Evolutionary conservation across 2,113 vertebrate species (phyloP).

Genomic region (Lophotis ruficrista): DNA sequence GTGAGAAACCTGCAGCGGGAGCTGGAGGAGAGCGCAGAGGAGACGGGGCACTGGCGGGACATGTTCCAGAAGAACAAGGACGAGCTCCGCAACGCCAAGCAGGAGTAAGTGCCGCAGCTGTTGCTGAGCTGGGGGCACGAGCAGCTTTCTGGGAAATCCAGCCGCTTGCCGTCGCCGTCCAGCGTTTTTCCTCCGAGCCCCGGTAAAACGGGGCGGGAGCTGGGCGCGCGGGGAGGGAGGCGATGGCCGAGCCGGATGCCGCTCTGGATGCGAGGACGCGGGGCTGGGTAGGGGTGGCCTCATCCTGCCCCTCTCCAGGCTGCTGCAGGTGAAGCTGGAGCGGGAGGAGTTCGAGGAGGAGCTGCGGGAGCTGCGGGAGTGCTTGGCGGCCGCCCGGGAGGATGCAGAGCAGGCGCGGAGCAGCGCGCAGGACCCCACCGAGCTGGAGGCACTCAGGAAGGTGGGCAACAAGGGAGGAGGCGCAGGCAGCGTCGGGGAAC

Average conservation of each 20-base stretch:
- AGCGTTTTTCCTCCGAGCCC: background rate
- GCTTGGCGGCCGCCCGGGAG: conserved; percentile 73
- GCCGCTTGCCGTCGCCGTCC: background rate
- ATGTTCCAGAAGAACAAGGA: conserved; percentile 91
- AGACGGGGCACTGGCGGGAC: conserved; percentile 90
- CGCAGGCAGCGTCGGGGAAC: rapidly evolving
- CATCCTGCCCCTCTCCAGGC: conserved; percentile 63
- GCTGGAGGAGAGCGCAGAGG: conserved; percentile 89
- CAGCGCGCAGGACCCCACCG: conserved; percentile 50
- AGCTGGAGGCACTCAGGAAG: conserved; percentile 74
- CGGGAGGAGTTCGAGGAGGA: conserved; percentile 95
- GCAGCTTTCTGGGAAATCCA: background rate
- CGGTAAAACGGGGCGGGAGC: rapidly evolving
- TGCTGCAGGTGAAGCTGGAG: conserved; percentile 89
- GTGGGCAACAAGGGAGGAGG: background rate
- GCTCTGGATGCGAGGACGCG: rapidly evolving
- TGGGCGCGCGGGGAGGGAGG: background rate
- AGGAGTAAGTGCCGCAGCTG: conserved; percentile 80
- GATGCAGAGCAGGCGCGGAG: conserved; percentile 71
- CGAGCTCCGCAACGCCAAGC: conserved; percentile 84
- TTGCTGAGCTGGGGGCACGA: rapidly evolving
- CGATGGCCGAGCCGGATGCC: rapidly evolving
- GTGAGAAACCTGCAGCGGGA: conserved; percentile 87
- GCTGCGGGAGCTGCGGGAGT: conserved; percentile 83
- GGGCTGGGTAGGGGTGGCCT: background rate